Percentiles rank a stretch among this genome's conserved stretches.
Conservation (phyloP, 2,888 invertebrate species). For the Chrysopilus asiliformis region DNA sequence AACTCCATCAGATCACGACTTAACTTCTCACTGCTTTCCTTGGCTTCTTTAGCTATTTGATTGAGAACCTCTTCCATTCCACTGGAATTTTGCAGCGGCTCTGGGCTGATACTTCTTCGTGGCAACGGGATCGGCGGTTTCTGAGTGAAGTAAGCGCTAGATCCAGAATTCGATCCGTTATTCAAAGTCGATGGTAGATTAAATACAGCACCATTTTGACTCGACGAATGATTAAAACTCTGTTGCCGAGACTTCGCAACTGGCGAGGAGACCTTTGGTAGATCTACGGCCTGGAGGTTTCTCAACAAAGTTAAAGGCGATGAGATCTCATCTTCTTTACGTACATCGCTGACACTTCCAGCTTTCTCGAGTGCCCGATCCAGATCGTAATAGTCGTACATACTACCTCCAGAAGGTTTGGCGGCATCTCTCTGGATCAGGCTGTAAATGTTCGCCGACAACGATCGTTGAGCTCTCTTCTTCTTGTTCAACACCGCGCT, state of each 20-base stretch:
- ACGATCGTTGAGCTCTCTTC: slow-evolving; percentile 65
- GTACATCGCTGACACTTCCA: slow-evolving; percentile 46
- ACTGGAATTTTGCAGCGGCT: slow-evolving; percentile 38
- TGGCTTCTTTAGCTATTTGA: slow-evolving; percentile 60
- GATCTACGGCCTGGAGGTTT: slow-evolving; percentile 28
- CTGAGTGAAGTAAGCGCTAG: slow-evolving; percentile 28
- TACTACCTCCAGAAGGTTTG: slow-evolving; percentile 36
- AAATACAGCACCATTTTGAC: slow-evolving; percentile 32
- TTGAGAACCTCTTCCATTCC: slow-evolving; percentile 57
- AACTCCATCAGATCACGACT: slow-evolving; percentile 52
- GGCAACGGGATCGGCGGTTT: slow-evolving; percentile 45
- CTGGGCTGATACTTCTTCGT: slow-evolving; percentile 37
- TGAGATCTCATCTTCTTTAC: slow-evolving; percentile 26
- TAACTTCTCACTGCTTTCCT: slow-evolving; percentile 56
- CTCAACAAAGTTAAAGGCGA: slow-evolving; percentile 27
- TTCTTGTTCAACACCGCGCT: slow-evolving; percentile 45
- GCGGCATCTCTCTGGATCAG: slow-evolving; percentile 51
- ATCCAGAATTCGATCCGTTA: slow-evolving; percentile 16
- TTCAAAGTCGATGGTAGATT: slow-evolving; percentile 28
- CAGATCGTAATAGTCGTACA: slow-evolving; percentile 43
- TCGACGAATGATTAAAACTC: slow-evolving; percentile 30
- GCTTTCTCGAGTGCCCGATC: slow-evolving; percentile 44
- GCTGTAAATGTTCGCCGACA: slow-evolving; percentile 72
- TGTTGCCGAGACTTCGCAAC: not conserved
- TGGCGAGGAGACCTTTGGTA: slow-evolving; percentile 13